Base-by-base conservation (phyloP, 2,113 vertebrate genomes). In the Balaeniceps rex region DNA sequence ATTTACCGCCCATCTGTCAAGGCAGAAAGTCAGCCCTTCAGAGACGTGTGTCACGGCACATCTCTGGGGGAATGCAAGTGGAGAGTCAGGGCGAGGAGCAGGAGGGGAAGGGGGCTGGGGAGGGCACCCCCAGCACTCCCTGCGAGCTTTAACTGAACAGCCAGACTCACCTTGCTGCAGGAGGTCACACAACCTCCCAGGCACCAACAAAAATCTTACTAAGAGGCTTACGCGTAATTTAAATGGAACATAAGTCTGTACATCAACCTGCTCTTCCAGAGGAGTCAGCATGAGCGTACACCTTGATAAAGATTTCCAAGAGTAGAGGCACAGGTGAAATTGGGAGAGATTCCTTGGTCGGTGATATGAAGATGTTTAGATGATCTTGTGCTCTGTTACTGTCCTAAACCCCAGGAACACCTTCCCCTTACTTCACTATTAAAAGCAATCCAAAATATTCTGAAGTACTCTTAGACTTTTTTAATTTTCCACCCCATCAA, bases 1-100 rank as follows among this genome's bases (percentile, higher is more conserved):
- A 92, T 78, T 85, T 86, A 44, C 61, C 7, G 1, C 51, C 90
- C 96, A 93, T 90, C 96, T 95, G 95, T 80, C 91, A 83, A 24
- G 13, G 54, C n/a, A 16, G 16, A n/a, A 66, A 83, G 46, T 70
- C 82, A 91, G 38, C 42, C 58, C 87, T 83, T 83, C 57, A n/a
- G 21, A 94, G 57, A 71, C 0, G 0, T 3, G 3, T 33, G 40
- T 61, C 68, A 69, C 10, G 1, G 46, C 5, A 2, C 17, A 4
- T 33, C 28, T 79, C 55, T 11, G 6, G 17, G 36, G 33, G 46
- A 69, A 63, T 4, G 47, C 3, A 4, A 72, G 57, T 18, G 19
- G 24, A 31, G 25, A 58, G 16, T 16, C 47, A 7, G 21, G 38
- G 42, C 17, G 26, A 21, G 36, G 14, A 5, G 3, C 3, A 0